Evolutionary conservation across 2,797 vertebrate genomes (phyloP).

Genomic region (Pipistrellus nathusii): DNA sequence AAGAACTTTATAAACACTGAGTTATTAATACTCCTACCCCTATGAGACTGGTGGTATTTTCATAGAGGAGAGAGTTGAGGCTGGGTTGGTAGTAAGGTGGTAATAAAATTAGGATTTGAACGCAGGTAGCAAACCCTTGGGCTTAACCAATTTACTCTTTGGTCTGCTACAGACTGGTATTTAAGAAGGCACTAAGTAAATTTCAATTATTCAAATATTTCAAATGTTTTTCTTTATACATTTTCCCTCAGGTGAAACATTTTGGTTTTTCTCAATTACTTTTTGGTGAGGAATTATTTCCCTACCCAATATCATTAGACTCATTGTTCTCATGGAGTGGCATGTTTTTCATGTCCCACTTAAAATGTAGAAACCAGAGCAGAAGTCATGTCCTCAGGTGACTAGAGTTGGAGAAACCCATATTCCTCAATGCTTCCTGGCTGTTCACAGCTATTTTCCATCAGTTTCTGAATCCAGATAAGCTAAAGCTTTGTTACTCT

Average conservation of each 20-base stretch:
- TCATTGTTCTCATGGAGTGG: background rate
- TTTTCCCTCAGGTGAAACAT: background rate
- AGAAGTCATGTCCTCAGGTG: background rate
- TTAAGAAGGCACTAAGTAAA: constrained; percentile 12
- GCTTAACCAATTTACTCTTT: background rate
- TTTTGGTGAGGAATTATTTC: background rate
- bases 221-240: background rate
- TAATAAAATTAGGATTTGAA: constrained; percentile 25
- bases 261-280: background rate
- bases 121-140: background rate
- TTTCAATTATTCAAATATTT: background rate
- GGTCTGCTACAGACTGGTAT: background rate
- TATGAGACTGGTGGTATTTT: background rate
- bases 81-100: background rate
- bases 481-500: background rate
- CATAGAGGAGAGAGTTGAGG: background rate
- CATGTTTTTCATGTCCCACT: background rate
- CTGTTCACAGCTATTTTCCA: background rate
- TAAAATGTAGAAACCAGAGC: background rate
- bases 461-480: constrained; percentile 5
- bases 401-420: background rate
- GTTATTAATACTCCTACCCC: background rate
- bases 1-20: background rate
- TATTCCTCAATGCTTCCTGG: background rate
- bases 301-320: background rate